These are phyloP conservation scores for Papilio demoleus DNA, from an alignment of 2,888 invertebrate genomes.

Conservation along the genomic window DNA sequence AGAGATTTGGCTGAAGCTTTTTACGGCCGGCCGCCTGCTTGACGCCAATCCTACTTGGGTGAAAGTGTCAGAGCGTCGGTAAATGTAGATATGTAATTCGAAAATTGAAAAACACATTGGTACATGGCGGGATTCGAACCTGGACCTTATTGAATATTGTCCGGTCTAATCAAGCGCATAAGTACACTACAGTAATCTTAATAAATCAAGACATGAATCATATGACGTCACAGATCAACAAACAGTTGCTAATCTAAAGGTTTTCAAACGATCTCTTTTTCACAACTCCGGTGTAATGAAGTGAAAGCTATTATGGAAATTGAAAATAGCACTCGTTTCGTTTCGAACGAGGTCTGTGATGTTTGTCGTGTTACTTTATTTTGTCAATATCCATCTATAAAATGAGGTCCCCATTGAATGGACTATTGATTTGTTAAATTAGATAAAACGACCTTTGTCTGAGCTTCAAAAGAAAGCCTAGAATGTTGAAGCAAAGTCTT, in stretches of 20 bases:
- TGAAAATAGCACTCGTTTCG: conserved; percentile 62
- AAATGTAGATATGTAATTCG: no score
- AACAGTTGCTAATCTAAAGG: conserved; percentile 1
- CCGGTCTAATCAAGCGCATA: no score
- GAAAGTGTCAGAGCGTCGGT: no score
- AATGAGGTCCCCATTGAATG: conserved; percentile 48
- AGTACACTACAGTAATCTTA: no score
- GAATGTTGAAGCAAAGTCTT: conserved; percentile 38
- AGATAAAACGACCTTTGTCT: conserved; percentile 50
- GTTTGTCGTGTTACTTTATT: conserved; percentile 56
- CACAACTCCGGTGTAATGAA: conserved; percentile 59
- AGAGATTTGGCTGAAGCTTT: no score
- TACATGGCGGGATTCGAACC: no score
- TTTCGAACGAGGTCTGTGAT: conserved; percentile 63
- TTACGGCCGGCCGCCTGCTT: no score
- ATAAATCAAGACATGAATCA: no score
- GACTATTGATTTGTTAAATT: conserved; percentile 54
- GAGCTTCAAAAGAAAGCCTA: conserved; percentile 38
- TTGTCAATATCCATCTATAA: conserved; percentile 54
- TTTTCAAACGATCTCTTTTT: conserved; percentile 28
- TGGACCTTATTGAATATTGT: no score
- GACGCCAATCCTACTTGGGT: no score
- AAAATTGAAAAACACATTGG: no score
- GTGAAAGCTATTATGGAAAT: conserved; percentile 73
- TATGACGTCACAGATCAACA: no score